These are phyloP conservation scores for Ivindomyrus marchei DNA, from an alignment of 2,113 vertebrate species.

Conservation along the genomic window DNA sequence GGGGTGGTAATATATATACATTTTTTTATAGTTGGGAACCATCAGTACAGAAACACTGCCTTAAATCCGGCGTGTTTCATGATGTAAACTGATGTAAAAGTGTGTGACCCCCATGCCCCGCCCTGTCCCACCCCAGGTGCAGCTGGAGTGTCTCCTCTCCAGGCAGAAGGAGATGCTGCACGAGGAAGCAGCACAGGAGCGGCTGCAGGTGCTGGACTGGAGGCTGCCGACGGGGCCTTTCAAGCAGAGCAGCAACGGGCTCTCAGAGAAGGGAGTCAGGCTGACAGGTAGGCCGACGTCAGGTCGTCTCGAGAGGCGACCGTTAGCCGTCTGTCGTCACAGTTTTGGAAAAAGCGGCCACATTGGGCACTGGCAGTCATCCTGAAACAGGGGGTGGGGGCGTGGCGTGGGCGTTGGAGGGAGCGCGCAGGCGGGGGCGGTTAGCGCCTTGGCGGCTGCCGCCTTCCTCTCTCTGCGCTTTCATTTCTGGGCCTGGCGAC, in stretches of 20 bases:
- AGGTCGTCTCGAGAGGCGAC: background rate
- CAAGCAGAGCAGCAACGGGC: conserved; percentile 71
- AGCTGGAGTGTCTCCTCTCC: conserved; percentile 82
- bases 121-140: conserved; percentile 46
- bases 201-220: conserved; percentile 70
- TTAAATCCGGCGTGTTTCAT: background rate
- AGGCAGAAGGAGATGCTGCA: conserved; percentile 92
- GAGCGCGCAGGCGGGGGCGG: background rate
- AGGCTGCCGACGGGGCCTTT: conserved; percentile 71
- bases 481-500: background rate
- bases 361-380: background rate
- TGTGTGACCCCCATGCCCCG: background rate
- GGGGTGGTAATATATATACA: background rate
- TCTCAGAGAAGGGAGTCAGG: conserved; percentile 59
- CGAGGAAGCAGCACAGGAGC: conserved; percentile 75
- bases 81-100: too few relatives aligned
- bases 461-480: background rate
- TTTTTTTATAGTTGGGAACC: background rate
- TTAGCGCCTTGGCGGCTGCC: background rate
- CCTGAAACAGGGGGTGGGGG: background rate
- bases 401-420: background rate
- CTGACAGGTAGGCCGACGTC: conserved; percentile 59
- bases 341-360: background rate
- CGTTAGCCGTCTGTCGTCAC: background rate
- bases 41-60: too few relatives aligned